Evolutionary conservation across 1,140 invertebrate species (phyloP).

Genomic region (Achatina immaculata): DNA sequence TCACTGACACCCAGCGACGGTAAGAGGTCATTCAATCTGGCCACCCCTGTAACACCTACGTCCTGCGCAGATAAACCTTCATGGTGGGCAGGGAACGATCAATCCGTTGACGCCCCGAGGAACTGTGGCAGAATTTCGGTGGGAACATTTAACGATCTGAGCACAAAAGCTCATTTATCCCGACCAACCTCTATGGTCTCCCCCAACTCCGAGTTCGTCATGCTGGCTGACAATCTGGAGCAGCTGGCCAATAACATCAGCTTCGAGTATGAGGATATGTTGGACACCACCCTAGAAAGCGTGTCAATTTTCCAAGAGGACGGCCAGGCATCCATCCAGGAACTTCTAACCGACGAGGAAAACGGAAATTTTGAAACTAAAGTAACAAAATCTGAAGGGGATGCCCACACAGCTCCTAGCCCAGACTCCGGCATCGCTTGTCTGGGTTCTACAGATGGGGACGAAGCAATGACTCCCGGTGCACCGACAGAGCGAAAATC

Average conservation of each 20-base stretch:
- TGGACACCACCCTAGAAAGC: constrained; percentile 19
- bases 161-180: neutral
- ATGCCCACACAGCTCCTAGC: constrained; percentile 11
- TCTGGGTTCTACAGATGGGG: constrained; percentile 23
- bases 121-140: too few relatives aligned
- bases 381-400: neutral
- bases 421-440: constrained; percentile 33
- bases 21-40: neutral
- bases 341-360: constrained; percentile 25
- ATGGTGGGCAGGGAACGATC: neutral
- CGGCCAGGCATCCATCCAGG: constrained; percentile 14
- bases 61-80: neutral
- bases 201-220: constrained; percentile 34
- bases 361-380: neutral
- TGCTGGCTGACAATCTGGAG: constrained; percentile 30
- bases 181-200: constrained; percentile 29
- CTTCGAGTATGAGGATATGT: constrained; percentile 37
- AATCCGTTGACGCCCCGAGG: neutral
- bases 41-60: neutral
- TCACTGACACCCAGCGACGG: constrained; percentile 25
- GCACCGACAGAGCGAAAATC: neutral
- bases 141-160: constrained; percentile 29
- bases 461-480: neutral
- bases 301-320: neutral
- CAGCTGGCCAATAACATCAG: constrained; percentile 38